These are phyloP conservation scores for Mus pahari DNA, from an alignment of 2,113 vertebrate species.

Conservation along the genomic window DNA sequence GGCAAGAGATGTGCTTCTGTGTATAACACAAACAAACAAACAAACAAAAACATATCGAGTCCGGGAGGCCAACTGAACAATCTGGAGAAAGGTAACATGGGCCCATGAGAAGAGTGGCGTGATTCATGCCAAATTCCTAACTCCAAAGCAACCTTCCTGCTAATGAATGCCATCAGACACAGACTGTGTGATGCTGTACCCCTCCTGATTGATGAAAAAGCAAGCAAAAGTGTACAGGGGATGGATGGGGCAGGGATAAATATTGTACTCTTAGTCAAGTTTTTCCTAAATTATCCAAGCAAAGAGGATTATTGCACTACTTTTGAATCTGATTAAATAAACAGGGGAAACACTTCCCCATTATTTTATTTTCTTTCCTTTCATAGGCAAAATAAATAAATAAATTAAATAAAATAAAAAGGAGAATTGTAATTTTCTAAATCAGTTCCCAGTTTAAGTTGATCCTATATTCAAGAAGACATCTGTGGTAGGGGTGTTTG, in stretches of 20 bases:
- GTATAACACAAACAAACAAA: neutral
- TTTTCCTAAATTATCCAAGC: constrained; percentile 30
- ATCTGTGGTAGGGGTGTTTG: constrained; percentile 22
- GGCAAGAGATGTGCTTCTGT: neutral
- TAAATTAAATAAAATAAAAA: too few relatives aligned
- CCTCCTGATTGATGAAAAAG: neutral
- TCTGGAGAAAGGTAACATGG: neutral
- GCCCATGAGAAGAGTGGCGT: neutral
- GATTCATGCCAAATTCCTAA: neutral
- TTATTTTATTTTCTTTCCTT: neutral
- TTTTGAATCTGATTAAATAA: constrained; percentile 41
- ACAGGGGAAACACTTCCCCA: neutral
- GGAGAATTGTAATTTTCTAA: constrained; percentile 23
- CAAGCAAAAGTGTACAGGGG: neutral
- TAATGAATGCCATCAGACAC: neutral
- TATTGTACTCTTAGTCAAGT: constrained; percentile 33
- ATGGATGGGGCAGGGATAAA: neutral
- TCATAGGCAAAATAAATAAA: too few relatives aligned
- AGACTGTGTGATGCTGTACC: neutral
- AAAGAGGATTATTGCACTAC: neutral
- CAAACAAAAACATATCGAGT: too few relatives aligned
- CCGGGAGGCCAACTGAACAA: neutral
- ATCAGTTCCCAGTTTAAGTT: constrained; percentile 41
- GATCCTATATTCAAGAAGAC: constrained; percentile 14
- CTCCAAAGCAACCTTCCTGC: neutral